phyloP scores from a whole-genome alignment of 2,113 vertebrate genomes.

The Bolborhynchus lineola region DNA sequence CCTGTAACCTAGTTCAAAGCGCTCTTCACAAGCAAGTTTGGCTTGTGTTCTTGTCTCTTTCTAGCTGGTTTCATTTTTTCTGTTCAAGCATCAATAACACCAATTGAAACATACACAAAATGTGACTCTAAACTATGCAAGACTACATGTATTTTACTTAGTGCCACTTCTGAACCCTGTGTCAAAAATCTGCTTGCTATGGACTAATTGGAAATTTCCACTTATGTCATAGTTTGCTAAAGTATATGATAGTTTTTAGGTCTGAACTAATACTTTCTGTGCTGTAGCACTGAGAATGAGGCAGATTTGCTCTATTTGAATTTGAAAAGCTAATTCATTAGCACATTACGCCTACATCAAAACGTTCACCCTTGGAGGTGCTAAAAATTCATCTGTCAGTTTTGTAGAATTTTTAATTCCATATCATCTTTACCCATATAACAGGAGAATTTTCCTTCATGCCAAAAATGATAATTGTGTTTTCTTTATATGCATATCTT shows the following conservation, averaged over 20 bases:
- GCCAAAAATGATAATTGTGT: not conserved
- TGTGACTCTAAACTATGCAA: not conserved
- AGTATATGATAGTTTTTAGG: not conserved
- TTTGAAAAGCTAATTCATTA: slow-evolving; percentile 67
- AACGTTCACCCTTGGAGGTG: slow-evolving; percentile 28
- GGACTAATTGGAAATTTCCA: not conserved
- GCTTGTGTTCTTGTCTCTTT: not conserved
- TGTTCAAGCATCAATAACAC: not conserved
- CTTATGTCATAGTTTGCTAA: not conserved
- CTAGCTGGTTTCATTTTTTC: not conserved
- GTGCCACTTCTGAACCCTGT: not conserved
- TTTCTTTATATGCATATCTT: not conserved
- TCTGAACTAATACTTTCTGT: not conserved
- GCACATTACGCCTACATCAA: slow-evolving; percentile 60
- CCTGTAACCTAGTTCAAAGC: not conserved
- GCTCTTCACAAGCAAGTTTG: not conserved
- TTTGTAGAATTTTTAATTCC: slow-evolving; percentile 39
- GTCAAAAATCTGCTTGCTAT: not conserved
- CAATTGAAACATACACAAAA: not conserved
- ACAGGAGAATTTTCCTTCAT: not conserved
- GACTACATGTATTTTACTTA: not conserved
- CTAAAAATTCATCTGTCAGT: slow-evolving; percentile 50
- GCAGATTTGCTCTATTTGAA: slow-evolving; percentile 26
- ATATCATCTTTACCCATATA: not conserved
- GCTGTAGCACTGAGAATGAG: not conserved